Conservation (phyloP, 2,113 vertebrate genomes). For the Loxodonta africana region DNA sequence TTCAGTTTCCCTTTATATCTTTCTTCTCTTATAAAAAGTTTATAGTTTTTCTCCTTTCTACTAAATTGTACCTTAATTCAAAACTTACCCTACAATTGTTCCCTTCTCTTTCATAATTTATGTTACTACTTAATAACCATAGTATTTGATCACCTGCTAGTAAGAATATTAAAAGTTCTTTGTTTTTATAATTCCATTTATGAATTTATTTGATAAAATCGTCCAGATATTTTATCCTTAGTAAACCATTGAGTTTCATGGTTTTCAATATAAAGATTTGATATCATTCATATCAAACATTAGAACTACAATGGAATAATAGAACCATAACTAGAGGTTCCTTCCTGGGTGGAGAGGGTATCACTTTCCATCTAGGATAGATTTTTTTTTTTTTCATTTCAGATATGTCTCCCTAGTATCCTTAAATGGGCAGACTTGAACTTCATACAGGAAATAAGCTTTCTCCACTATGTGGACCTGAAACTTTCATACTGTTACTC, state of each 20-base stretch:
- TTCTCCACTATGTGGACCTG: background rate
- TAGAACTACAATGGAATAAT: background rate
- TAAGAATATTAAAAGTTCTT: conserved; percentile 29
- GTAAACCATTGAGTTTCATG: conserved; percentile 24
- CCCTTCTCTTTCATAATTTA: conserved; percentile 61
- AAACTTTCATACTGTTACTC: background rate
- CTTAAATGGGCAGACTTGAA: background rate
- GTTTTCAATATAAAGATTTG: background rate
- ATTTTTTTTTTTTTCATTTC: background rate
- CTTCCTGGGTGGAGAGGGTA: background rate
- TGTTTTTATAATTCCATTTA: background rate
- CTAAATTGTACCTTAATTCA: conserved; percentile 41
- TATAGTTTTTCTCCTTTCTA: background rate
- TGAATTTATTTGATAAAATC: conserved; percentile 29
- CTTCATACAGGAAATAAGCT: background rate
- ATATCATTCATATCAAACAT: conserved; percentile 9
- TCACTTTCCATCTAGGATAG: background rate
- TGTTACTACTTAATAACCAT: conserved; percentile 26
- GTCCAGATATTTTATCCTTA: background rate
- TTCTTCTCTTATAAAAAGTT: conserved; percentile 55
- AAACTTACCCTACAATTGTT: conserved; percentile 25
- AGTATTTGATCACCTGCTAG: conserved; percentile 55
- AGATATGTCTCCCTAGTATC: background rate
- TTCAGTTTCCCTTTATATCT: conserved; percentile 40
- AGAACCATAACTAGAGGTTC: background rate